Evolutionary conservation across 2,113 vertebrate species (phyloP).

Genomic region (Tachycineta bicolor): DNA sequence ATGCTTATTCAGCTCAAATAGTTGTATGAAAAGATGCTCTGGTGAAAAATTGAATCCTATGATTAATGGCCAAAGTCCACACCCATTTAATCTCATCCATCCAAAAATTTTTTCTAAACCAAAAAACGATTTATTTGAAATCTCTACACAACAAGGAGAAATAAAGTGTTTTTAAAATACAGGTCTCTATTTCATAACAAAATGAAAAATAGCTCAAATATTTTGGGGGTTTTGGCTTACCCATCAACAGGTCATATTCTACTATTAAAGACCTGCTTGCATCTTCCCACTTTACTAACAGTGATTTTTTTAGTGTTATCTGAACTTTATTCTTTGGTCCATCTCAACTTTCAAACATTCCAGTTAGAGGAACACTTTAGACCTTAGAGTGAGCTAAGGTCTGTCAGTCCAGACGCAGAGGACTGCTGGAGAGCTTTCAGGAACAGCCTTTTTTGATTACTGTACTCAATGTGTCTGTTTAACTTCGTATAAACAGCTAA

Average conservation of each 20-base stretch:
- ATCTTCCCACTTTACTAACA: not conserved
- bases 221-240: not conserved
- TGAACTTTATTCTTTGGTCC: not conserved
- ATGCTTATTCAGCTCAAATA: conserved; percentile 19
- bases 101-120: not conserved
- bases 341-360: not conserved
- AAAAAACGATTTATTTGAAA: not conserved
- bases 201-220: not conserved
- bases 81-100: not conserved
- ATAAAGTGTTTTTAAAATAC: not conserved
- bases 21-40: conserved; percentile 10
- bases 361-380: not conserved
- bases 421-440: not conserved
- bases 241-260: not conserved
- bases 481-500: not conserved
- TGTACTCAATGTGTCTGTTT: not conserved
- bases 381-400: not conserved
- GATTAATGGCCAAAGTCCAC: conserved; percentile 3
- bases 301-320: not conserved
- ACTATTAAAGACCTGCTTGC: not conserved
- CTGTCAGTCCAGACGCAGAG: not conserved
- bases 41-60: not conserved
- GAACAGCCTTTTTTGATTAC: not conserved
- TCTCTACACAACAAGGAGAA: not conserved
- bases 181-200: not conserved